Evolutionary conservation across 2,888 invertebrate genomes (phyloP).

Genomic region (Diaperis boleti): DNA sequence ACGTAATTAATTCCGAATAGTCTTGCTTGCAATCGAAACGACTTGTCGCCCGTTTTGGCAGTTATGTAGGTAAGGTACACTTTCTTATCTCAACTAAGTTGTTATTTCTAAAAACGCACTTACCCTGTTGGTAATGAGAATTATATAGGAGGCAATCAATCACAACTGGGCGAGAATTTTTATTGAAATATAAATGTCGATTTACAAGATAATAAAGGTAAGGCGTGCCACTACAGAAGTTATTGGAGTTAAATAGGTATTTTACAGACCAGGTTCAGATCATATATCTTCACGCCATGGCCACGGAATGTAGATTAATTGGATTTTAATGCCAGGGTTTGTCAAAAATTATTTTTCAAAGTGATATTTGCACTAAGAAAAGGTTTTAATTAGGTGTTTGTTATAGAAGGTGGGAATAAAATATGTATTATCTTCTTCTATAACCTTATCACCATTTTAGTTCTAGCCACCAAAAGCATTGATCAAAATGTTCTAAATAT

Average conservation of each 20-base stretch:
- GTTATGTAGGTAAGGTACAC: background rate
- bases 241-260: conserved; percentile 1
- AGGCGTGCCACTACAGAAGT: conserved; percentile 1
- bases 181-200: conserved; percentile 1
- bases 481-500: too few species aligned
- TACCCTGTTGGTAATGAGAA: background rate
- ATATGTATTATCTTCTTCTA: too few species aligned
- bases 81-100: background rate
- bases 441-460: too few species aligned
- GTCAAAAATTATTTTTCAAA: background rate
- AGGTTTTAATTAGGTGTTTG: too few species aligned
- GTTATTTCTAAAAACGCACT: background rate
- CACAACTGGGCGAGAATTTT: background rate
- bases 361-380: too few species aligned
- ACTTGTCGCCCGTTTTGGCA: background rate
- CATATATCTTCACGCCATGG: conserved; percentile 9
- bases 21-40: background rate
- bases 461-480: too few species aligned
- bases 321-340: conserved; percentile 5
- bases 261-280: background rate
- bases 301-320: conserved; percentile 1
- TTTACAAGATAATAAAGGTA: conserved; percentile 1
- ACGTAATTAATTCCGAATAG: conserved; percentile 9
- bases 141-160: background rate
- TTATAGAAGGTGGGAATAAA: too few species aligned